Conservation (phyloP, 2,888 invertebrate genomes). For the Dinocampus coccinellae region DNA sequence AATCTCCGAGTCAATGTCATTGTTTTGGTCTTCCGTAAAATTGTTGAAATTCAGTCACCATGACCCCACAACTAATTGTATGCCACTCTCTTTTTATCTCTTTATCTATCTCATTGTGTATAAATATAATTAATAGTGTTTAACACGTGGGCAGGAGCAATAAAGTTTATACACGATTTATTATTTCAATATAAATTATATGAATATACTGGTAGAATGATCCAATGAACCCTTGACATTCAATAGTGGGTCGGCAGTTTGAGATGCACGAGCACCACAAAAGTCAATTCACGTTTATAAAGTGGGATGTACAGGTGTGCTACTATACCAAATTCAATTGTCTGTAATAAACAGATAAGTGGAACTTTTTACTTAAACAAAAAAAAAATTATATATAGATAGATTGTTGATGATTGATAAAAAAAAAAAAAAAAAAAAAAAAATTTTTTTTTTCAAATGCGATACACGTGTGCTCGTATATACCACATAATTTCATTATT, state of each 20-base stretch:
- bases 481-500: too few relatives aligned
- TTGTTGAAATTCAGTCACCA: too few relatives aligned
- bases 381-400: too few relatives aligned
- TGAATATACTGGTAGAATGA: slow-evolving; percentile 33
- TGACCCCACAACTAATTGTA: too few relatives aligned
- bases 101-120: too few relatives aligned
- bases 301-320: slow-evolving; percentile 10
- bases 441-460: too few relatives aligned
- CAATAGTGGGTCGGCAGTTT: slow-evolving; percentile 49
- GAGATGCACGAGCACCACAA: background rate
- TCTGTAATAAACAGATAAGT: background rate
- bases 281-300: slow-evolving; percentile 23
- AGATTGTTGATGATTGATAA: too few relatives aligned
- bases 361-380: too few relatives aligned
- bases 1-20: background rate
- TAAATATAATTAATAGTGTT: slow-evolving; percentile 11
- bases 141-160: slow-evolving; percentile 7
- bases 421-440: too few relatives aligned
- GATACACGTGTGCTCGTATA: too few relatives aligned
- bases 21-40: background rate
- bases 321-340: background rate
- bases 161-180: background rate
- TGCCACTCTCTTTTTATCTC: too few relatives aligned
- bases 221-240: slow-evolving; percentile 50
- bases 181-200: slow-evolving; percentile 13